Evolutionary conservation across 2,888 invertebrate species (phyloP).

Genomic region (Polymixis flavicincta): DNA sequence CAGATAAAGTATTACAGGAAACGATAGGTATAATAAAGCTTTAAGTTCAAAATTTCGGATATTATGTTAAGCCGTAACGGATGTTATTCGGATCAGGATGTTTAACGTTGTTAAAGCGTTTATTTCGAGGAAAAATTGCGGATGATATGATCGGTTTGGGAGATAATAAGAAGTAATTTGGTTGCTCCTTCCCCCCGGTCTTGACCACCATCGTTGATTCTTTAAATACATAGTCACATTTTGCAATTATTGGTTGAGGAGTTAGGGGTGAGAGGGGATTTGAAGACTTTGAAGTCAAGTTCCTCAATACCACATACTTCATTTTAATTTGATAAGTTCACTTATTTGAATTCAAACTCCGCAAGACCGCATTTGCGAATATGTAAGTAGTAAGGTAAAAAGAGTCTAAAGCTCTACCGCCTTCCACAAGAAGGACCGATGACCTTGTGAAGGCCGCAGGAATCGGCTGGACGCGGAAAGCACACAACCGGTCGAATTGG

Average conservation of each 20-base stretch:
- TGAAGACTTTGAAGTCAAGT: background rate
- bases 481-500: too few relatives aligned
- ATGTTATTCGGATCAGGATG: slow-evolving; percentile 63
- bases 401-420: too few relatives aligned
- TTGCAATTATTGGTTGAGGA: background rate
- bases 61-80: slow-evolving; percentile 57
- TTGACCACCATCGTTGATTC: background rate
- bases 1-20: slow-evolving; percentile 37
- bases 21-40: slow-evolving; percentile 52
- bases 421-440: too few relatives aligned
- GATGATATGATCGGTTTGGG: slow-evolving; percentile 22
- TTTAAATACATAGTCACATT: background rate
- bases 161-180: background rate
- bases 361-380: background rate
- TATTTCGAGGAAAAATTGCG: slow-evolving; percentile 52
- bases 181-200: background rate
- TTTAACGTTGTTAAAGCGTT: slow-evolving; percentile 62
- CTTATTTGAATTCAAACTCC: background rate
- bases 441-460: too few relatives aligned
- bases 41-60: slow-evolving; percentile 49
- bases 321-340: background rate
- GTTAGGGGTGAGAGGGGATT: background rate
- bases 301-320: background rate
- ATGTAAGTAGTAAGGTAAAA: background rate
- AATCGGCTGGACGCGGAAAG: too few relatives aligned